phyloP scores from a whole-genome alignment of 2,113 vertebrate genomes.

The Sturnira hondurensis region DNA sequence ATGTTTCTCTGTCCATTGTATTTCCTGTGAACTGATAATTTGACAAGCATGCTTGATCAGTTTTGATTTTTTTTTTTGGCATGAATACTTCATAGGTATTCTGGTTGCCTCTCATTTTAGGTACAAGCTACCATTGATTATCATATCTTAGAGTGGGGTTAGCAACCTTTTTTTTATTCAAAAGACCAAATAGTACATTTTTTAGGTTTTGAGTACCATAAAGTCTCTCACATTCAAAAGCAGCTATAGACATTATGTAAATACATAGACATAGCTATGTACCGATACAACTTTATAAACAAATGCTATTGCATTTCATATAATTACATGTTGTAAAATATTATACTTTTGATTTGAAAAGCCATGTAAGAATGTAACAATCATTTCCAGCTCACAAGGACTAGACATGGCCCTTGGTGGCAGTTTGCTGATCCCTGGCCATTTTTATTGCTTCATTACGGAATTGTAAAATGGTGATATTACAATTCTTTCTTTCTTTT shows the following conservation, averaged over 20 bases:
- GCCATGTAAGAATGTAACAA: background rate
- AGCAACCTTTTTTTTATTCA: background rate
- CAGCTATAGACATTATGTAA: background rate
- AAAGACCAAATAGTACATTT: background rate
- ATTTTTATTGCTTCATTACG: background rate
- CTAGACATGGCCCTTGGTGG: background rate
- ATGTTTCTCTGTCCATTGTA: background rate
- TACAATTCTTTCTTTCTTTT: background rate
- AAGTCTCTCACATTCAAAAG: background rate
- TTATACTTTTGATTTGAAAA: background rate
- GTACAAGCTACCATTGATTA: background rate
- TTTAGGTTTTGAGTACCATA: background rate
- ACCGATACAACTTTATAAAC: background rate
- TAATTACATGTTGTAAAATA: background rate
- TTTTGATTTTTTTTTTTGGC: constrained; percentile 12
- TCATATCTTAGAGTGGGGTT: background rate
- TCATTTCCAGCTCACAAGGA: background rate
- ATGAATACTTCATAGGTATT: background rate
- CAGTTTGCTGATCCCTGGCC: background rate
- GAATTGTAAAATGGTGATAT: background rate
- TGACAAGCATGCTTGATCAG: background rate
- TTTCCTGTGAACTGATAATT: background rate
- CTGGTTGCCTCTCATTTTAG: background rate
- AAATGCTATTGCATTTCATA: background rate
- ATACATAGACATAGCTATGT: background rate